Evolutionary conservation across 2,797 vertebrate genomes (phyloP).

Genomic region (Hozukius guyotensis): DNA sequence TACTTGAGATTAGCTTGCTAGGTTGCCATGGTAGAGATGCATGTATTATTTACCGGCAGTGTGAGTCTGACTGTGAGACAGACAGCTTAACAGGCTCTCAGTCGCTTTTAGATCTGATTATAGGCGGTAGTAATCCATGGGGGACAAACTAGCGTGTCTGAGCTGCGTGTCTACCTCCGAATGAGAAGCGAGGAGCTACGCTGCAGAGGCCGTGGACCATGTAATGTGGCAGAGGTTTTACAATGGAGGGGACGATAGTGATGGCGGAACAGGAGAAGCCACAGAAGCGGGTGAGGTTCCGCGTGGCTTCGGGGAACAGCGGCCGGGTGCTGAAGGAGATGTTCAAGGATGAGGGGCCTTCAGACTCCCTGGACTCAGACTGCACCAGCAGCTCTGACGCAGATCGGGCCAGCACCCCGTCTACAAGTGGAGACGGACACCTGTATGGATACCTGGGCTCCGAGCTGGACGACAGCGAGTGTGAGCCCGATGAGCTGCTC

Average conservation of each 20-base stretch:
- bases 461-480: slow-evolving; percentile 88
- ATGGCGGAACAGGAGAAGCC: slow-evolving; percentile 81
- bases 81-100: slow-evolving; percentile 82
- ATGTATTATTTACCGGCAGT: slow-evolving; percentile 92
- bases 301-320: slow-evolving; percentile 94
- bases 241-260: slow-evolving; percentile 82
- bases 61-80: slow-evolving; percentile 72
- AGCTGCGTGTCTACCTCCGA: slow-evolving; percentile 64
- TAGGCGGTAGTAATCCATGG: slow-evolving; percentile 70
- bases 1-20: slow-evolving; percentile 90
- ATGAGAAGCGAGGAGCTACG: slow-evolving; percentile 48
- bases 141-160: slow-evolving; percentile 69
- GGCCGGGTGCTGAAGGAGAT: slow-evolving; percentile 96
- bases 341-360: slow-evolving; percentile 87
- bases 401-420: slow-evolving; percentile 87
- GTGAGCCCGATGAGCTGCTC: slow-evolving; percentile 89
- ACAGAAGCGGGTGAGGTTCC: slow-evolving; percentile 93
- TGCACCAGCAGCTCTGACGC: slow-evolving; percentile 91
- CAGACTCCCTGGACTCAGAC: slow-evolving; percentile 93
- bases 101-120: slow-evolving; percentile 80
- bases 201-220: slow-evolving; percentile 75
- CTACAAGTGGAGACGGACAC: slow-evolving; percentile 86
- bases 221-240: slow-evolving; percentile 77
- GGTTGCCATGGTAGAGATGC: slow-evolving; percentile 91
- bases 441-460: slow-evolving; percentile 83